phyloP scores from a whole-genome alignment of 2,797 vertebrate genomes.

The Mergus octosetaceus region DNA sequence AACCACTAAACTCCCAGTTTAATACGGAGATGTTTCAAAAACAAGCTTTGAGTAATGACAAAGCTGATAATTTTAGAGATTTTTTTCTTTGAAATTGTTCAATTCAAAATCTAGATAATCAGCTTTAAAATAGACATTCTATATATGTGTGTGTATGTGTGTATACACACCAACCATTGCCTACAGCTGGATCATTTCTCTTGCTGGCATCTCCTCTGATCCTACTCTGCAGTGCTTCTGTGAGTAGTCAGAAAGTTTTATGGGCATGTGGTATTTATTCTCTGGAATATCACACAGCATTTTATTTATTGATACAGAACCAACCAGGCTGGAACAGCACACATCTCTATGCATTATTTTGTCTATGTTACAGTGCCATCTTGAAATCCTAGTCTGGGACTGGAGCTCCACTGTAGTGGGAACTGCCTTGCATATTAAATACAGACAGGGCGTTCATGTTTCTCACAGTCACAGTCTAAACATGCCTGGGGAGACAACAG shows the following conservation, averaged over 20 bases:
- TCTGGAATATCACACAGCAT: background rate
- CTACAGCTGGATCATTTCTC: background rate
- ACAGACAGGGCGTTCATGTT: background rate
- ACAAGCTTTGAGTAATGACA: background rate
- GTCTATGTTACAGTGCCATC: background rate
- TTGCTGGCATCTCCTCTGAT: background rate
- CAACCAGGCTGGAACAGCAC: background rate
- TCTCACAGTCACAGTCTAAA: background rate
- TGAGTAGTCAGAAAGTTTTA: background rate
- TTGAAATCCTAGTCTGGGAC: background rate
- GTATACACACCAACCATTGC: background rate
- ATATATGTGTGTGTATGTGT: background rate
- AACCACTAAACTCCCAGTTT: background rate
- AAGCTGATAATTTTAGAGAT: background rate
- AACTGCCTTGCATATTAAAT: background rate
- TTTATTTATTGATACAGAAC: background rate
- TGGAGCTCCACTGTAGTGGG: background rate
- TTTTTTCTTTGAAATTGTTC: background rate
- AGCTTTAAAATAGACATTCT: background rate
- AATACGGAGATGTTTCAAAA: background rate
- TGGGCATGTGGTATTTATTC: background rate
- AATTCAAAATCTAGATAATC: constrained; percentile 1
- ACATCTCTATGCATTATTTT: background rate
- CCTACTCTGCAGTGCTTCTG: background rate
- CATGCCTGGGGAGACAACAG: background rate